Evolutionary conservation across 1,140 invertebrate genomes (phyloP).

Genomic region (Thaumetopoea pityocampa): DNA sequence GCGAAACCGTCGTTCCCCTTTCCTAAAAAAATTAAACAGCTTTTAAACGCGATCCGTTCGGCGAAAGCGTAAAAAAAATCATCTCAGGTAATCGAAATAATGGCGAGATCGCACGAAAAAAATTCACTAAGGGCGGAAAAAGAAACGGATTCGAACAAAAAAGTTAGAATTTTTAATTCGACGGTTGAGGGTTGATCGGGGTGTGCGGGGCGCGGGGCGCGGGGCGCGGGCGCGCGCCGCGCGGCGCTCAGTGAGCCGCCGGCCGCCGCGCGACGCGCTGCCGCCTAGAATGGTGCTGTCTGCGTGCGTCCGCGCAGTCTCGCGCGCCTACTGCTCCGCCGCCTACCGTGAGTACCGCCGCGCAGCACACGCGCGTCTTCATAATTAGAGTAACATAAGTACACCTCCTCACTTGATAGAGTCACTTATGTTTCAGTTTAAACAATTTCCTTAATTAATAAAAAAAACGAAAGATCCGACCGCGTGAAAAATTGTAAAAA

Average conservation of each 20-base stretch:
- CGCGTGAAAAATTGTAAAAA: too few relatives aligned
- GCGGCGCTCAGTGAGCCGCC: conserved; percentile 14
- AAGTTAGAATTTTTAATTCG: conserved; percentile 64
- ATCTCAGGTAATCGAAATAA: conserved; percentile 74
- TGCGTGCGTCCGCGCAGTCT: conserved; percentile 61
- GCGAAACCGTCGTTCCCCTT: conserved; percentile 62
- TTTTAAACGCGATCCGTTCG: conserved; percentile 56
- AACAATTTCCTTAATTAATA: too few relatives aligned
- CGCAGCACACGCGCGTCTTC: too few relatives aligned
- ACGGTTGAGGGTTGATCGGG: conserved; percentile 25
- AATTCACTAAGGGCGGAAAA: conserved; percentile 72
- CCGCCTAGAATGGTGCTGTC: conserved; percentile 48
- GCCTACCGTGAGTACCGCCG: conserved; percentile 53
- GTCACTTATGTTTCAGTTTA: too few relatives aligned
- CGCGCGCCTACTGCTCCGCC: conserved; percentile 42
- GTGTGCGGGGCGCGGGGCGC: conserved; percentile 12
- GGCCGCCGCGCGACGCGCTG: conserved; percentile 25
- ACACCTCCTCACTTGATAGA: too few relatives aligned
- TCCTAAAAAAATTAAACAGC: conserved; percentile 70
- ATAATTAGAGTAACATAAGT: too few relatives aligned
- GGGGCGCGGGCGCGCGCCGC: conserved; percentile 13
- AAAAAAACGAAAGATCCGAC: too few relatives aligned
- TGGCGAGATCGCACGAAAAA: conserved; percentile 64
- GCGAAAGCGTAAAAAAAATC: conserved; percentile 51
- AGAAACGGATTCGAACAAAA: conserved; percentile 71